These are phyloP conservation scores for Drosophila pseudoananassae DNA, from an alignment of 1,140 invertebrate species.

Conservation along the genomic window DNA sequence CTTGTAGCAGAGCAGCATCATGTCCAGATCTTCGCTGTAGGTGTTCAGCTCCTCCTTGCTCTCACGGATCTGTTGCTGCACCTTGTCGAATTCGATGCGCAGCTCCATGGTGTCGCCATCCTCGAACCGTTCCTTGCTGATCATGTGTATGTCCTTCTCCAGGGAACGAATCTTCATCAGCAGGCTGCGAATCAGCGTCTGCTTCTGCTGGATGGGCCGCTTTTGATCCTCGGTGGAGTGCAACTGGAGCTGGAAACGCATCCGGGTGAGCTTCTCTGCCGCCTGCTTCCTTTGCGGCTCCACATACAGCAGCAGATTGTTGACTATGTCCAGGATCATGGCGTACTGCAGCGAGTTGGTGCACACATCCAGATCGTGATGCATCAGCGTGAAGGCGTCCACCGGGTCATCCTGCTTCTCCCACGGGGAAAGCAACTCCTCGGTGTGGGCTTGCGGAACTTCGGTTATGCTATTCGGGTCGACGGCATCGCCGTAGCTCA, in stretches of 20 bases:
- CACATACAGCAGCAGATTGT: conserved; percentile 98
- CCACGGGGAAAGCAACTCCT: conserved; percentile 89
- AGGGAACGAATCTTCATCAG: conserved; percentile 92
- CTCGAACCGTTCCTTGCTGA: conserved; percentile 92
- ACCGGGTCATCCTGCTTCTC: conserved; percentile 93
- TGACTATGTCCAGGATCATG: conserved; percentile 98
- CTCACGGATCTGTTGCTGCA: conserved; percentile 90
- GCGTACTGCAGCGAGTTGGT: conserved; percentile 98
- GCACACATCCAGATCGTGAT: conserved; percentile 98
- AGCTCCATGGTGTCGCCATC: conserved; percentile 88
- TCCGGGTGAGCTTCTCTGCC: conserved; percentile 93
- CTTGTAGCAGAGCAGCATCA: conserved; percentile 95
- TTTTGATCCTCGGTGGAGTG: conserved; percentile 95
- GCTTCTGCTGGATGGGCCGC: conserved; percentile 95
- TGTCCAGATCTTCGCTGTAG: conserved; percentile 96
- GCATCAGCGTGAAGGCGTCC: conserved; percentile 98
- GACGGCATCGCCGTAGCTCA: conserved; percentile 94
- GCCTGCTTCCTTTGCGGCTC: conserved; percentile 97
- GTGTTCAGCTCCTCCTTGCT: conserved; percentile 95
- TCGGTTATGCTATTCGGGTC: conserved; percentile 88
- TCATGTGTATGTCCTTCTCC: conserved; percentile 95
- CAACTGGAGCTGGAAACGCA: conserved; percentile 96
- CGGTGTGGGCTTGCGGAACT: conserved; percentile 88
- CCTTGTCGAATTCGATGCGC: conserved; percentile 90
- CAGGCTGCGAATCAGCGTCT: conserved; percentile 93